Evolutionary conservation across 2,888 invertebrate genomes (phyloP), one percentile per base, ranked within the genome.

Genomic region (Criorhina ranunculi): DNA sequence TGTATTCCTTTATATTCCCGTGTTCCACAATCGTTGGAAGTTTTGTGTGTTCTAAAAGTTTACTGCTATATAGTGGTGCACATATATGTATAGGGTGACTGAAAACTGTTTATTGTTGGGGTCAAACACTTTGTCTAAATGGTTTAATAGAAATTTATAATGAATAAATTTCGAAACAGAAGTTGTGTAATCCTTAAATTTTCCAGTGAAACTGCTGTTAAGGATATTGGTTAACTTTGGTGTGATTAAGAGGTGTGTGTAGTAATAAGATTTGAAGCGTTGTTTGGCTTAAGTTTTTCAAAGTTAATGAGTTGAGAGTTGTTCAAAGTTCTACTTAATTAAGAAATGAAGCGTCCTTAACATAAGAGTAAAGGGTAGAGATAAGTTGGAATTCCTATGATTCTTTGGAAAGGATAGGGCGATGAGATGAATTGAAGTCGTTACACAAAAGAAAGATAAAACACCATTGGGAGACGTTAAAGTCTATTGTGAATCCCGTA

Each of bases 1-100:
- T 85, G 85, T 85, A 85, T 70, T 69, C 75, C 69, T 70, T 70
- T 76, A 42, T 80, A 60, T 62, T 57, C 57, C n/a, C n/a, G n/a
- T 19, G 62, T 75, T 53, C 67, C 29, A 35, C 15, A n/a, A 51
- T 67, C 66, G 72, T 35, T 64, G 42, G n/a, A 79, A 72, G 72
- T 79, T 79, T 73, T 72, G 49, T 79, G 51, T 72, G 53, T 35
- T 51, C 17, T 66, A 51, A 66, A 73, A 79, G 49, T 33, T 62
- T 53, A 4, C 29, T 9, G 15, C 15, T 4, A 7, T 15, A 46
- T 9, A 19, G 46, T 46, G 5, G 9, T 19, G 17, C 8, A 9
- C 2, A 8, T 17, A 3, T 2, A n/a, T n/a, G 15, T 29, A 64
- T 35, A 49, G 64, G 64, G 66, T 66, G 66, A 35, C n/a, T 11